phyloP scores from a whole-genome alignment of 2,113 vertebrate species.

The Notechis scutatus region DNA sequence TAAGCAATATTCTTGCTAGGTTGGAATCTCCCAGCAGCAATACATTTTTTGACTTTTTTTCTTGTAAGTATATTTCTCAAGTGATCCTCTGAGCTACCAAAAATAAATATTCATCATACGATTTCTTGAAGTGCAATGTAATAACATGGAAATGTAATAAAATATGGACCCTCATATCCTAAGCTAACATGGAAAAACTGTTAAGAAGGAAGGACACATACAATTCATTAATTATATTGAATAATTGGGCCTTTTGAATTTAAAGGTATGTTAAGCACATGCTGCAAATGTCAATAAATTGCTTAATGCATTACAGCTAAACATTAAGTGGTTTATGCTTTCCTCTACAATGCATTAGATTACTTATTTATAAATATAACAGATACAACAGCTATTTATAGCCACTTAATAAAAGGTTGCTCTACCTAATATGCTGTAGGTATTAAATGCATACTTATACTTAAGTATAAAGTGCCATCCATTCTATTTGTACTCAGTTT shows the following conservation, averaged over 20 bases:
- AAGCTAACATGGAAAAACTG: neutral
- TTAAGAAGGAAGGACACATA: neutral
- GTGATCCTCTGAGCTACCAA: neutral
- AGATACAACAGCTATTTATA: neutral
- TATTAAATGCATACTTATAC: neutral
- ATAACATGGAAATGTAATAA: accelerated
- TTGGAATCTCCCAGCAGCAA: neutral
- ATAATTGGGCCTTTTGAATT: neutral
- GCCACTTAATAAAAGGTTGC: neutral
- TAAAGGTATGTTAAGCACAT: neutral
- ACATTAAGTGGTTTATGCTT: neutral
- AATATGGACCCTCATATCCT: neutral
- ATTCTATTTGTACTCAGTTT: neutral
- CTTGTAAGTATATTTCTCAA: accelerated
- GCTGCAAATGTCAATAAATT: conserved; percentile 6
- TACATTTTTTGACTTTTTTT: neutral
- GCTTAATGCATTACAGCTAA: neutral
- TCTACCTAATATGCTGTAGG: neutral
- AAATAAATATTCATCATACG: neutral
- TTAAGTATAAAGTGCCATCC: neutral
- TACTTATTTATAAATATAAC: neutral
- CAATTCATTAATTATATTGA: conserved; percentile 16
- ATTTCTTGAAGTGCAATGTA: neutral
- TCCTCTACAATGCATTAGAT: neutral
- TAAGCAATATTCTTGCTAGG: neutral